Conservation (phyloP, 2,797 vertebrate genomes). For the Schizopygopsis pylzovi region DNA sequence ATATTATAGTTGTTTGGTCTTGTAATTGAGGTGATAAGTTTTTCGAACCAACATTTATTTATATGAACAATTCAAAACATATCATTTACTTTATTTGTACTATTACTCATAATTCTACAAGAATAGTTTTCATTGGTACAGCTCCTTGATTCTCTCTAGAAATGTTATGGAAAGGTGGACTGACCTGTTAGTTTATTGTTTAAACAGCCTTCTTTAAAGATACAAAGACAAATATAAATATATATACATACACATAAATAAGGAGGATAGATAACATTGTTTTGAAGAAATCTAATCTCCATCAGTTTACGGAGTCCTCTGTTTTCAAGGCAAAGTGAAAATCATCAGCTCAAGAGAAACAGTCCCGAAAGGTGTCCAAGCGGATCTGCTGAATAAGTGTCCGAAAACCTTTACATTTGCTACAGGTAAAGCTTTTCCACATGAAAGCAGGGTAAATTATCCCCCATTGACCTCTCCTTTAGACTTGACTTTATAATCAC, state of each 20-base stretch:
- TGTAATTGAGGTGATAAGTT: background rate
- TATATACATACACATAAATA: background rate
- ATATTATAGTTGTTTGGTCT: background rate
- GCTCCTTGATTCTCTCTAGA: background rate
- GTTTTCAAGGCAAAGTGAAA: slow-evolving; percentile 70
- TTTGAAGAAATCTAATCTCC: background rate
- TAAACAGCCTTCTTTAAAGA: background rate
- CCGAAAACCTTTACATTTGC: background rate
- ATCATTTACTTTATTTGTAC: background rate
- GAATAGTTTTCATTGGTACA: background rate
- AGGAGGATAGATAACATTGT: background rate
- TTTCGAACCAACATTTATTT: background rate
- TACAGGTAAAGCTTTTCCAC: slow-evolving; percentile 63
- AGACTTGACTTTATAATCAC: background rate
- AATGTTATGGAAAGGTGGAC: background rate
- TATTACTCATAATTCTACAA: background rate
- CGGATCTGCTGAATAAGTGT: slow-evolving; percentile 68
- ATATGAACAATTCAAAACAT: background rate
- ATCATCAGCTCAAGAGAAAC: slow-evolving; percentile 81
- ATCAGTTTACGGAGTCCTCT: background rate
- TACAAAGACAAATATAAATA: too few relatives aligned
- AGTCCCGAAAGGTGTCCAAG: slow-evolving; percentile 63
- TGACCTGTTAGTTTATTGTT: background rate
- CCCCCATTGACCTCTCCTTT: too few relatives aligned
- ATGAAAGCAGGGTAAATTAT: background rate